A percentile compares a stretch with the other conserved stretches of the same genome.
Evolutionary conservation across 2,888 invertebrate genomes (phyloP).

Genomic region (Lithophane socia): DNA sequence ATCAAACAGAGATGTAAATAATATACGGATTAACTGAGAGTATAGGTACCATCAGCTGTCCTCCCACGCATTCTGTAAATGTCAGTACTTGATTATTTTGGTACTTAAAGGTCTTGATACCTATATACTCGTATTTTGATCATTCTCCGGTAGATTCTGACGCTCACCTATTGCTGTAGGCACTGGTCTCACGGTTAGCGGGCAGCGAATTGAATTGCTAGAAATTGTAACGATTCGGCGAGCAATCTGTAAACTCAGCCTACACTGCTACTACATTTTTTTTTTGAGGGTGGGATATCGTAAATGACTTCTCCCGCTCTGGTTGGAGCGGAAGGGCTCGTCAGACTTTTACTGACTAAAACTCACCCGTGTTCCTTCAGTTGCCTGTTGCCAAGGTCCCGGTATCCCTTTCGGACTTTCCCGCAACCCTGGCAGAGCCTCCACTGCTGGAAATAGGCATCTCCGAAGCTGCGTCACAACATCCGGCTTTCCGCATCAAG

Average conservation of each 20-base stretch:
- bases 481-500: neutral
- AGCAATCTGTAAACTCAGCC: no score
- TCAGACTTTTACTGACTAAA: no score
- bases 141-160: slow-evolving; percentile 9
- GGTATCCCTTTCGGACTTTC: no score
- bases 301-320: no score
- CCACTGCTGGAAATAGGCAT: neutral
- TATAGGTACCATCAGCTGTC: neutral
- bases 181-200: neutral
- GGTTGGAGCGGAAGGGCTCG: no score
- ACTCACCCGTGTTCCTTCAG: no score
- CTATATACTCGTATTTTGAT: slow-evolving; percentile 14
- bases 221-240: neutral
- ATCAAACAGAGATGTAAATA: neutral
- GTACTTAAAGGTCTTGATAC: slow-evolving; percentile 38
- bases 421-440: neutral
- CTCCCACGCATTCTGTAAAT: slow-evolving; percentile 41
- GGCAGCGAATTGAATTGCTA: neutral
- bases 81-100: slow-evolving; percentile 14
- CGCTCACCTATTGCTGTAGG: neutral
- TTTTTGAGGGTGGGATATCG: no score
- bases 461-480: neutral
- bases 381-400: no score
- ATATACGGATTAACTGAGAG: neutral
- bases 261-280: neutral